These are phyloP conservation scores for Dastarcus helophoroides DNA, from an alignment of 2,888 invertebrate genomes.

Conservation along the genomic window DNA sequence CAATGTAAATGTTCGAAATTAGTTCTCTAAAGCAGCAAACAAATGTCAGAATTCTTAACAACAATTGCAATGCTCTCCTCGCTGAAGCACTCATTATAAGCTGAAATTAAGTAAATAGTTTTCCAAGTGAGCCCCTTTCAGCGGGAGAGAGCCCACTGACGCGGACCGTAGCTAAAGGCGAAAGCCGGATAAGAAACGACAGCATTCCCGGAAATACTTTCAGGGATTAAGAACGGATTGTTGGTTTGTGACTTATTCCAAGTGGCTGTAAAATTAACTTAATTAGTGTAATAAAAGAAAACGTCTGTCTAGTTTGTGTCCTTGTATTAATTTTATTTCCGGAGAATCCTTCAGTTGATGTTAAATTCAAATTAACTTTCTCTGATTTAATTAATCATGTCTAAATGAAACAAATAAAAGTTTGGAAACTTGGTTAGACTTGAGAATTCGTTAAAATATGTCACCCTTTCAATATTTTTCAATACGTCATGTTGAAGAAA, in stretches of 20 bases:
- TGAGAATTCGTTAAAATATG: no score
- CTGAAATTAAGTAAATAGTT: conserved; percentile 17
- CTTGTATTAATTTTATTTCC: conserved; percentile 21
- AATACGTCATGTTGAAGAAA: no score
- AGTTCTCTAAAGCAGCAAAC: no score
- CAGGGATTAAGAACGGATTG: conserved; percentile 30
- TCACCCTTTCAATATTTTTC: no score
- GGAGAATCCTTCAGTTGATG: conserved; percentile 14
- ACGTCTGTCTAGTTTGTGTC: conserved; percentile 21
- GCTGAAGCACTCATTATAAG: conserved; percentile 12
- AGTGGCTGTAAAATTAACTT: conserved; percentile 33
- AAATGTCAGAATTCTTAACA: no score
- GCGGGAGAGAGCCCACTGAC: conserved; percentile 6
- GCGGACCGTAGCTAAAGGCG: conserved; percentile 14
- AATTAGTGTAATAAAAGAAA: conserved; percentile 30
- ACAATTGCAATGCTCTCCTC: conserved; percentile 7
- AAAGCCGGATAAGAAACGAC: conserved; percentile 23
- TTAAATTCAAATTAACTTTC: conserved; percentile 17
- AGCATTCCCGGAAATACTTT: conserved; percentile 19
- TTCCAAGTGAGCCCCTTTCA: conserved; percentile 10
- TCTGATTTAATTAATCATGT: conserved; percentile 9
- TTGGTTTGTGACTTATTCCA: conserved; percentile 31
- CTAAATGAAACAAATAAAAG: no score
- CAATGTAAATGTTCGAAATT: no score
- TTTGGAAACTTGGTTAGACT: no score